Evolutionary conservation across 2,888 invertebrate genomes (phyloP), one percentile per base, ranked within the genome.

Genomic region (Drosophila greeni): DNA sequence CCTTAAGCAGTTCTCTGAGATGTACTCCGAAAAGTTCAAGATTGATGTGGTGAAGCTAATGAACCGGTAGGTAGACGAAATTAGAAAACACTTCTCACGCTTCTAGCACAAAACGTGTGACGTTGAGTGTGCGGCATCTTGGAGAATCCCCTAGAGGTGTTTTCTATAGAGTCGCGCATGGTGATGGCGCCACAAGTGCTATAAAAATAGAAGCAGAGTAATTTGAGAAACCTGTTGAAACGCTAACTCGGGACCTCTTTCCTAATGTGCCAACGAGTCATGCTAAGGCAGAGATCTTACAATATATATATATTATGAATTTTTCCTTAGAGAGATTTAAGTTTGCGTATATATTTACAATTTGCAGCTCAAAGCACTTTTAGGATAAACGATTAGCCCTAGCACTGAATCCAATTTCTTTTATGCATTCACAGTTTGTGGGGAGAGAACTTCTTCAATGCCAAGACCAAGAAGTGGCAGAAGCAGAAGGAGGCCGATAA

Each of bases 371-470:
- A 11, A 29, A 29, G 4, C 29, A 8, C 14, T 12, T 20, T 6
- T 12, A 20, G 2, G 39, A 6, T 18, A 24, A 24, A 16, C 8
- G 1, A 24, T 12, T 12, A 16, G 1, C 1, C 3, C 7, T 18
- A 29, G 12, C 4, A 11, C 3, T 26, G 5, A 29, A 29, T 45
- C 2, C 7, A 2, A 26, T 36, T 14, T 18, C 2, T 11, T 26
- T 26, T 47, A 8, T 47, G n/a, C 14, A 3, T 61, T 33, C n/a
- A 39, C 36, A 88, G 88, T 88, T 90, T 96, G 66, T 99, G 99
- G 99, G 99, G 99, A 86, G 99, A 99, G 90, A 98, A 98, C 90
- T 99, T 98, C 93, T 99, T 98, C 92, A 97, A 98, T 85, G 91
- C 95, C 70, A 95, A 95, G 88, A 97, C 97, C 74, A 99, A 98